Conservation (phyloP, 2,797 vertebrate species). For the Sebastes vulpes region DNA sequence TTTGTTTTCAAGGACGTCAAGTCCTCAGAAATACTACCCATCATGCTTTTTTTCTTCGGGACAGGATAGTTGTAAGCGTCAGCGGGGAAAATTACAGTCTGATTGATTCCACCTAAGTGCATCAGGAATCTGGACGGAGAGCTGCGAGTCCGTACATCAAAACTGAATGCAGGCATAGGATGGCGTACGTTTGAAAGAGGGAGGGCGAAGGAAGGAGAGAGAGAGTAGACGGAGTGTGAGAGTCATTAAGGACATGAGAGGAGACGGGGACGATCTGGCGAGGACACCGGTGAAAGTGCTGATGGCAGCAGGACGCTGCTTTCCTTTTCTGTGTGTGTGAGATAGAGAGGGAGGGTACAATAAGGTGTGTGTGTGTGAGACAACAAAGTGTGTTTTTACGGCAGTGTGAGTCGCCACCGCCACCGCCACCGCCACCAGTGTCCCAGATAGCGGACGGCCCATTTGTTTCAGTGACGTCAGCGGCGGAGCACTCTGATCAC, state of each 20-base stretch:
- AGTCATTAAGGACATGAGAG: slow-evolving; percentile 45
- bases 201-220: neutral
- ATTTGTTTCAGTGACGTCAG: slow-evolving; percentile 67
- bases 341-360: neutral
- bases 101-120: slow-evolving; percentile 55
- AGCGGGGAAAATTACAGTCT: slow-evolving; percentile 47
- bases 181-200: neutral
- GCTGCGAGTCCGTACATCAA: slow-evolving; percentile 13
- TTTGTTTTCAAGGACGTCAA: slow-evolving; percentile 52
- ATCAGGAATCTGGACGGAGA: slow-evolving; percentile 22
- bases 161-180: neutral
- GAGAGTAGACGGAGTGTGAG: neutral
- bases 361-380: neutral
- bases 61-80: slow-evolving; percentile 43
- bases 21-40: slow-evolving; percentile 27
- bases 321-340: neutral
- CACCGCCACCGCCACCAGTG: slow-evolving; percentile 19
- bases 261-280: slow-evolving; percentile 53
- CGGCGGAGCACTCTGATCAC: slow-evolving; percentile 23
- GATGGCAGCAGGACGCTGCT: slow-evolving; percentile 53
- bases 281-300: slow-evolving; percentile 72
- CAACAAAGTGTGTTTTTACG: neutral
- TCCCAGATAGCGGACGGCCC: slow-evolving; percentile 65
- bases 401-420: slow-evolving; percentile 1
- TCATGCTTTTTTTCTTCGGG: slow-evolving; percentile 37